phyloP scores from a whole-genome alignment of 2,888 invertebrate genomes.

The Apomyelois bistriatella region DNA sequence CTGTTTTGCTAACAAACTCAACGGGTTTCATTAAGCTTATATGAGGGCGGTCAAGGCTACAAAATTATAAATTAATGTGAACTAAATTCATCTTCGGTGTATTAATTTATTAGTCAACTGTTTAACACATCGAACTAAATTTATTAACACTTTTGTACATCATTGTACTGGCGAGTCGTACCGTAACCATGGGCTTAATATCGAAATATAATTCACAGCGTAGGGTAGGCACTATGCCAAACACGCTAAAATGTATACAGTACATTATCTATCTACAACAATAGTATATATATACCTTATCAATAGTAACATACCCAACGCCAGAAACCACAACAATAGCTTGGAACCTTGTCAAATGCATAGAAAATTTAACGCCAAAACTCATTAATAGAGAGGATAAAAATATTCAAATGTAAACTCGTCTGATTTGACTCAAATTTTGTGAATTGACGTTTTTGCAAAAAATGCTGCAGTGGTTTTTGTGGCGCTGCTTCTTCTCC shows the following conservation, averaged over 20 bases:
- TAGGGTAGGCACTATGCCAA: slow-evolving; percentile 40
- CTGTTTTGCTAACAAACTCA: no score
- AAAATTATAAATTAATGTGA: no score
- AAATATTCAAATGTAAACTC: no score
- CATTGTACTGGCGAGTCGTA: slow-evolving; percentile 18
- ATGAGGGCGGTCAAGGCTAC: no score
- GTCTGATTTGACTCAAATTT: no score
- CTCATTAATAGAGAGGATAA: no score
- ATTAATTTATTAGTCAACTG: no score
- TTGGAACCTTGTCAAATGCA: slow-evolving; percentile 11
- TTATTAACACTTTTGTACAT: slow-evolving; percentile 18
- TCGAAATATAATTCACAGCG: slow-evolving; percentile 30
- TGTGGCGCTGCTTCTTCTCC: no score
- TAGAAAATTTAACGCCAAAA: neutral
- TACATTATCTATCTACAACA: slow-evolving; percentile 20
- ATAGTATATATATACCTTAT: slow-evolving; percentile 2
- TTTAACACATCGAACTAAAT: neutral
- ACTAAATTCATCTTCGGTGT: no score
- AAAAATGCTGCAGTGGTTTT: no score
- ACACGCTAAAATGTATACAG: slow-evolving; percentile 31
- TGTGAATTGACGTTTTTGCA: no score
- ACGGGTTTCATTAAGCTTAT: no score
- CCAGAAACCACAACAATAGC: neutral
- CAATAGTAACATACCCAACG: neutral
- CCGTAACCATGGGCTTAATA: slow-evolving; percentile 28